Conservation (phyloP, 2,797 vertebrate genomes). For the Manis pentadactyla region DNA sequence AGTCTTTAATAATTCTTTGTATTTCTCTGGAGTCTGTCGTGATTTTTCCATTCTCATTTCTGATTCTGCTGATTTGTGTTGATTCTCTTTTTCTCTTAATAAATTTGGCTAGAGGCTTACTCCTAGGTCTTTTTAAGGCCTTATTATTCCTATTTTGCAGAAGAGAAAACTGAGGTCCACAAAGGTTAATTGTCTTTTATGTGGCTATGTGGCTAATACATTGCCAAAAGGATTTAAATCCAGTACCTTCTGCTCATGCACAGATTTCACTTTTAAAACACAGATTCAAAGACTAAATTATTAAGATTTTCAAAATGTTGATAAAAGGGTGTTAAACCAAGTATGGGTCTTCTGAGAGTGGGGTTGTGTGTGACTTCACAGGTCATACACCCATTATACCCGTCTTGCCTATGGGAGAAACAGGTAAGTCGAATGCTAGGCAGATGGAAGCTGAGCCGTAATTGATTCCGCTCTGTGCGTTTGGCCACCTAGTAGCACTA, state of each 20-base stretch:
- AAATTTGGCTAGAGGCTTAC: too few relatives aligned
- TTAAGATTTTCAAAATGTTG: background rate
- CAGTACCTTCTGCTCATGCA: background rate
- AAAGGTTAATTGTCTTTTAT: background rate
- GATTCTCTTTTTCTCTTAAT: too few relatives aligned
- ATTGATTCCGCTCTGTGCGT: background rate
- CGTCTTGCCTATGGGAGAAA: background rate
- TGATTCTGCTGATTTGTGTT: too few relatives aligned
- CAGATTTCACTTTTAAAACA: background rate
- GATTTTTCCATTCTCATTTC: too few relatives aligned
- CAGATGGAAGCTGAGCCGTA: background rate
- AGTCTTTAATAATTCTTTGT: too few relatives aligned
- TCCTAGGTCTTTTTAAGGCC: background rate
- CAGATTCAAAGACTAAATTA: background rate
- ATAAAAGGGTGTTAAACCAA: background rate
- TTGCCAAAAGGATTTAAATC: background rate
- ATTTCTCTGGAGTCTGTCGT: too few relatives aligned
- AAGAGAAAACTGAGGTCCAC: constrained; percentile 8
- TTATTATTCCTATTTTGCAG: background rate
- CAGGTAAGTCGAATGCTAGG: background rate
- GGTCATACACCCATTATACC: background rate
- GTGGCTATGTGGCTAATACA: background rate
- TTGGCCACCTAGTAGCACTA: background rate
- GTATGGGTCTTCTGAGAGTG: background rate
- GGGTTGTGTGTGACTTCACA: background rate